Conservation (phyloP, 2,113 vertebrate species). For the Tichodroma muraria region DNA sequence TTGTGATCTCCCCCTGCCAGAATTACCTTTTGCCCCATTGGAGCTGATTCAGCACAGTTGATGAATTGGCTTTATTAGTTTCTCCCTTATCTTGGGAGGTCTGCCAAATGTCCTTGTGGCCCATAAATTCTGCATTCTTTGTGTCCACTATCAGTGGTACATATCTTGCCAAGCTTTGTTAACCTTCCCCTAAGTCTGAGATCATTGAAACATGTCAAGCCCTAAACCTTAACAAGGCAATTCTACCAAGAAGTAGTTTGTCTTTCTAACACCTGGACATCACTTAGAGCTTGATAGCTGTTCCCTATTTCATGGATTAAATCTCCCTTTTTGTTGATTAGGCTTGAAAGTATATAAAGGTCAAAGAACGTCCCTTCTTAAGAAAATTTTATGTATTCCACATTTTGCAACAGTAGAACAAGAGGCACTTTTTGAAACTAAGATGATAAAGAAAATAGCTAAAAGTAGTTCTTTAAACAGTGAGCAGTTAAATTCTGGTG, state of each 20-base stretch:
- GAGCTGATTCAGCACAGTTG: neutral
- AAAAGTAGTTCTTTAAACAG: neutral
- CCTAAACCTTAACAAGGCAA: neutral
- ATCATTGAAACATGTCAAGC: neutral
- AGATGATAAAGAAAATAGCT: neutral
- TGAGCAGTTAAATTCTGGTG: neutral
- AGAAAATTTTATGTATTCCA: neutral
- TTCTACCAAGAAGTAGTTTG: neutral
- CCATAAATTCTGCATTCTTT: neutral
- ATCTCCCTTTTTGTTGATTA: neutral
- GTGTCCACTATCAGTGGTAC: neutral
- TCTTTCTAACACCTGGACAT: neutral
- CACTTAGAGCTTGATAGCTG: neutral
- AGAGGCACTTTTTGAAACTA: neutral
- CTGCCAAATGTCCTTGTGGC: neutral
- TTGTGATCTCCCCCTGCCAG: neutral
- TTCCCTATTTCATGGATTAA: neutral
- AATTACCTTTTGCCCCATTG: neutral
- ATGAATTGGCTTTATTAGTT: neutral
- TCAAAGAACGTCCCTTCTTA: neutral
- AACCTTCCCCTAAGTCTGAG: neutral
- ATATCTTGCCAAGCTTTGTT: neutral
- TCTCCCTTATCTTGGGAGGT: neutral
- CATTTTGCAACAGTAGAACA: neutral
- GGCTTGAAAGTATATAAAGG: neutral